Conservation (phyloP, 2,113 vertebrate species). For the Larimichthys polyactis region DNA sequence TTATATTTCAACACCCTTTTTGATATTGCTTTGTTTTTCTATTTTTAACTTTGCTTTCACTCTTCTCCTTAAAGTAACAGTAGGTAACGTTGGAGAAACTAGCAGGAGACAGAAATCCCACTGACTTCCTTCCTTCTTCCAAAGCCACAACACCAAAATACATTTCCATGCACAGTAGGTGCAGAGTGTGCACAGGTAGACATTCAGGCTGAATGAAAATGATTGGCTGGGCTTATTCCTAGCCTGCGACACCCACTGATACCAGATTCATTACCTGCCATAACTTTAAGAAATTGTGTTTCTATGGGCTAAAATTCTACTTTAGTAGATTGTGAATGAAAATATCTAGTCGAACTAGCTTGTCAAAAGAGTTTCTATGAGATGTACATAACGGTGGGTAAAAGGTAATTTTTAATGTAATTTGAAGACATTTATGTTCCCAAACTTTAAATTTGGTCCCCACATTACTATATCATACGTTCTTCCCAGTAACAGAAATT, state of each 20-base stretch:
- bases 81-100: no score
- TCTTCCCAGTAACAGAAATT: background rate
- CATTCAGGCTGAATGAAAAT: no score
- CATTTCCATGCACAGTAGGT: no score
- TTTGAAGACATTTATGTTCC: slow-evolving; percentile 8
- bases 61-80: background rate
- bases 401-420: background rate
- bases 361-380: background rate
- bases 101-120: no score
- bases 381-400: background rate
- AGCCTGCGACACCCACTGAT: no score
- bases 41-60: slow-evolving; percentile 10
- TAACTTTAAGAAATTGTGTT: background rate
- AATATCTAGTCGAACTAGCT: no score
- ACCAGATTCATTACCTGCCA: no score
- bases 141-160: no score
- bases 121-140: no score
- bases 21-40: slow-evolving; percentile 8
- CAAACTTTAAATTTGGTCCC: slow-evolving; percentile 5
- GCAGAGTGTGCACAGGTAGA: no score
- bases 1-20: slow-evolving; percentile 27
- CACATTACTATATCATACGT: background rate
- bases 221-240: no score
- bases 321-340: slow-evolving; percentile 1
- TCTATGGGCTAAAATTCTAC: slow-evolving; percentile 15